Evolutionary conservation across 1,140 invertebrate genomes (phyloP), one percentile per base, ranked within the genome.

Genomic region (Aphelenchoides fujianensis): DNA sequence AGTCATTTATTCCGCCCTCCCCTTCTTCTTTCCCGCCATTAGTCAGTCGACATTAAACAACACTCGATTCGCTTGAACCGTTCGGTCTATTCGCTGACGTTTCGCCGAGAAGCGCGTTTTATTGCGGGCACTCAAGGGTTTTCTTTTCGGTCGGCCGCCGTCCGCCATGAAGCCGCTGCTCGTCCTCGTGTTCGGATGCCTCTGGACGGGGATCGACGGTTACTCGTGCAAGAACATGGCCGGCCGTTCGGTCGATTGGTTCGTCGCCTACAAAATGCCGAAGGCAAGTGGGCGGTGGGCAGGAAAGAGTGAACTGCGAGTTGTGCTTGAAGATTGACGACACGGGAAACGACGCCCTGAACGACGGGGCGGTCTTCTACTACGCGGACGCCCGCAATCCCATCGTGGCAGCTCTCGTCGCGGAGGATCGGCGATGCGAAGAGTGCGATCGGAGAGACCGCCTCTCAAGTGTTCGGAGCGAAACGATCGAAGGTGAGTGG

Each of bases 161-260:
- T 3, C n/a, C n/a, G n/a, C n/a, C n/a, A n/a, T n/a, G n/a, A n/a
- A n/a, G n/a, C n/a, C n/a, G n/a, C n/a, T n/a, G n/a, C n/a, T n/a
- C n/a, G n/a, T n/a, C n/a, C n/a, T n/a, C n/a, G n/a, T n/a, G n/a
- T n/a, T n/a, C n/a, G n/a, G n/a, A n/a, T n/a, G n/a, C n/a, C 19
- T 70, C 28, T 30, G 19, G 34, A 16, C 16, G 12, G 2, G 9
- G 7, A 34, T 36, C 57, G 5, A 9, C 35, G 27, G 27, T 19
- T 77, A 75, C 41, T 52, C 55, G 2, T 75, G 74, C 52, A 75
- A 75, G 68, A 70, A 63, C 23, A 19, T 54, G 3, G 53, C 30
- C 35, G 74, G 74, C 2, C 55, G 36, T 9, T 48, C 76, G 59
- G 74, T 75, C 32, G 74, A 75, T 30, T 75, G 74, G 74, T 78